Conservation (phyloP, 2,113 vertebrate species). For the Tragulus kanchil region DNA sequence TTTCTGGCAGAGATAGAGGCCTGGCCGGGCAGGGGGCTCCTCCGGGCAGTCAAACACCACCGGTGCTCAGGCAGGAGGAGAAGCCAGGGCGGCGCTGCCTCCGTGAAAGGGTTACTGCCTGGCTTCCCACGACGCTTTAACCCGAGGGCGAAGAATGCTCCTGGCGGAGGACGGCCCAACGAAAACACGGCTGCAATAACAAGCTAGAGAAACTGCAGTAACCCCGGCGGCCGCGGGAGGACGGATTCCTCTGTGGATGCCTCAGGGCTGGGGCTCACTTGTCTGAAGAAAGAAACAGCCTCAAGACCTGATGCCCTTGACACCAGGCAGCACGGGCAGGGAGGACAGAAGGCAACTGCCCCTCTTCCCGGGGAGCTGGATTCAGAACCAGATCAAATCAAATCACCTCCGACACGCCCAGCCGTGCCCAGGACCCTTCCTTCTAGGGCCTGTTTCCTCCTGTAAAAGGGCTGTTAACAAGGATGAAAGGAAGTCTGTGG, state of each 20-base stretch:
- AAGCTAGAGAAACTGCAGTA: background rate
- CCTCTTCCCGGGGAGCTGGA: background rate
- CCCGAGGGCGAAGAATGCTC: background rate
- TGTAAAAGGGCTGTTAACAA: background rate
- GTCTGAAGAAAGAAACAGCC: background rate
- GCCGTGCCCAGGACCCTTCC: background rate
- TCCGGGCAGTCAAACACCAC: background rate
- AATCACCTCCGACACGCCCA: fast-evolving
- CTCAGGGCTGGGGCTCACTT: background rate
- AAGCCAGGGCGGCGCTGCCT: background rate
- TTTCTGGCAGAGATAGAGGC: background rate
- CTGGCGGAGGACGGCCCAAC: background rate
- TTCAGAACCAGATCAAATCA: background rate
- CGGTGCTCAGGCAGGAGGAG: background rate
- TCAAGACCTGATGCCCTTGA: background rate
- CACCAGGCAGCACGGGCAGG: background rate
- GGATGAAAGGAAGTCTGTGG: fast-evolving
- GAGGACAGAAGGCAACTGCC: fast-evolving
- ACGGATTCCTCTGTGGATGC: background rate
- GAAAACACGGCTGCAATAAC: background rate
- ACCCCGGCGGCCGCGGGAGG: background rate
- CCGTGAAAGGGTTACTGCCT: background rate
- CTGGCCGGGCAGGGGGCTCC: background rate
- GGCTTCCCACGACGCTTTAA: background rate
- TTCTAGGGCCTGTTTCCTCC: background rate